Conservation (phyloP, 2,797 vertebrate species). For the Hyperoplus lanceolatus region DNA sequence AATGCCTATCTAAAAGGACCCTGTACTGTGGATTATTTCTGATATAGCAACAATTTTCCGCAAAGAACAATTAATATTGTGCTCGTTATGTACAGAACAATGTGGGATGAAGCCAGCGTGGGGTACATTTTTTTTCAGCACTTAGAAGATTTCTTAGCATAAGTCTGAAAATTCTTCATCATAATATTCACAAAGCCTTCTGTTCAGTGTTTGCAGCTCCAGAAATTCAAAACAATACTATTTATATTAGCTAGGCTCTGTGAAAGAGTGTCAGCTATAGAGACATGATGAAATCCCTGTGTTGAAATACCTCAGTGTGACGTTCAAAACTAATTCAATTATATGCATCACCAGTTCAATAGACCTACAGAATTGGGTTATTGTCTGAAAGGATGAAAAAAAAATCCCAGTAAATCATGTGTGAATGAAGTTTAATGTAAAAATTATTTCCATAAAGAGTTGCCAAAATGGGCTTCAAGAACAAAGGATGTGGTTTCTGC, state of each 20-base stretch:
- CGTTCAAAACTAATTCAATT: conserved; percentile 82
- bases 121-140: conserved; percentile 12
- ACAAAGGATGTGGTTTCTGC: conserved; percentile 53
- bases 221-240: conserved; percentile 63
- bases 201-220: conserved; percentile 53
- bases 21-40: background rate
- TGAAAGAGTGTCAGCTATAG: conserved; percentile 59
- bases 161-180: conserved; percentile 38
- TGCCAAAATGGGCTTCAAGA: conserved; percentile 59
- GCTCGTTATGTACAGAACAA: conserved; percentile 16
- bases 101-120: conserved; percentile 1
- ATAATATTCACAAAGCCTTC: conserved; percentile 38
- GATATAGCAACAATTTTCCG: background rate
- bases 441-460: conserved; percentile 62
- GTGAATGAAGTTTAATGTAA: conserved; percentile 72
- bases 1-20: conserved; percentile 15
- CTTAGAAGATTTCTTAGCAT: conserved; percentile 28
- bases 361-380: conserved; percentile 78
- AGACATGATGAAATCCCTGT: conserved; percentile 71
- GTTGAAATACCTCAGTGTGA: conserved; percentile 75
- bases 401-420: conserved; percentile 73
- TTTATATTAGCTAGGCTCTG: conserved; percentile 62
- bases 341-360: conserved; percentile 80
- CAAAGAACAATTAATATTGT: conserved; percentile 14
- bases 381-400: conserved; percentile 75